Conservation (phyloP, 2,888 invertebrate species). For the Scaptomyza cyrtandrae region DNA sequence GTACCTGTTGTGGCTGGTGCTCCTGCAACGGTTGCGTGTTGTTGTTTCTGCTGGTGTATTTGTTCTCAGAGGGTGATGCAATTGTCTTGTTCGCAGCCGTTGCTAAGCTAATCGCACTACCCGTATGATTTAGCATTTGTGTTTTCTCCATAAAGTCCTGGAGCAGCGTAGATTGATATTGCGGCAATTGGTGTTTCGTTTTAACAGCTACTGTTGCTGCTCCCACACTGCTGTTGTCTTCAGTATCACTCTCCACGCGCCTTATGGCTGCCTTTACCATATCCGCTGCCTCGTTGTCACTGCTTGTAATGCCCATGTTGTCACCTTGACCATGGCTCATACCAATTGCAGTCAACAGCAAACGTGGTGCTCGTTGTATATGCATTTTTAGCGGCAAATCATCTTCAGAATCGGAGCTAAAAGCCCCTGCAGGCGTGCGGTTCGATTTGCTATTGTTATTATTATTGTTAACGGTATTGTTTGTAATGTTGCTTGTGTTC, state of each 20-base stretch:
- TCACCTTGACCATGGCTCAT: conserved; percentile 47
- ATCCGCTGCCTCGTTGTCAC: conserved; percentile 87
- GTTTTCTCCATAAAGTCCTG: conserved; percentile 93
- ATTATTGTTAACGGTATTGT: conserved; percentile 25
- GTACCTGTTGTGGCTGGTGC: conserved; percentile 68
- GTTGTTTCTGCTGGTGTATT: conserved; percentile 18
- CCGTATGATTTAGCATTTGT: conserved; percentile 87
- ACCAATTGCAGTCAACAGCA: conserved; percentile 76
- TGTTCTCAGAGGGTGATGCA: conserved; percentile 55
- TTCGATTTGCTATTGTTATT: conserved; percentile 44
- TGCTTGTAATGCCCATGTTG: conserved; percentile 85
- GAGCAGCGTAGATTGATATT: conserved; percentile 90
- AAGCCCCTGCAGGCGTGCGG: conserved; percentile 43
- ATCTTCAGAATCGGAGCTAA: conserved; percentile 80
- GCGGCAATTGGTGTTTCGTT: conserved; percentile 84
- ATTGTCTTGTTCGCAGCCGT: conserved; percentile 67
- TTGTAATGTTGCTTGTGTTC: conserved; percentile 24
- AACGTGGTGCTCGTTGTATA: conserved; percentile 77
- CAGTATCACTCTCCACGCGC: conserved; percentile 90
- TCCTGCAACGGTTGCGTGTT: conserved; percentile 15
- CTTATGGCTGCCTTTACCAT: conserved; percentile 90
- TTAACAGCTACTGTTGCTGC: conserved; percentile 42
- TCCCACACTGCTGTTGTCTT: conserved; percentile 85
- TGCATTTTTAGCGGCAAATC: conserved; percentile 75
- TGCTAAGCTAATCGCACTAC: conserved; percentile 45